Base-by-base conservation (phyloP, 2,888 invertebrate genomes). In the Cataglyphis cursor region DNA sequence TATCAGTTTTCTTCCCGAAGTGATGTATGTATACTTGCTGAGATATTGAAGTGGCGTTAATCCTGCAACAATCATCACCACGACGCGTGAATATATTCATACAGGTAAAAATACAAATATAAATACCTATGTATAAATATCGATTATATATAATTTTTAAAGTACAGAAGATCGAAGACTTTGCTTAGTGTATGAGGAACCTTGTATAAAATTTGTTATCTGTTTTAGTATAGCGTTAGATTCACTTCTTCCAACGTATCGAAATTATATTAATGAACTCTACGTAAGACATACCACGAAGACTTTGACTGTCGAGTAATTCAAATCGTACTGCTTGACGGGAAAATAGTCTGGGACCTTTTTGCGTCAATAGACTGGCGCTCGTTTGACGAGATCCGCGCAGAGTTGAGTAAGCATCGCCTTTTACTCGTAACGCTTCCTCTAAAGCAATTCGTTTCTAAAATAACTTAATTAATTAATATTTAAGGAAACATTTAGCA, bases 261-360 rank as follows among this genome's bases (percentile, higher is more conserved):
- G 12, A 38, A 4, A 15, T 10, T 48, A 62, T 21, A 62, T 72
- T 73, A 73, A 28, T 76, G 85, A 48, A 21, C 15, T 28, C 0
- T 38, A 35, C 9, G 9, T 21, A 18, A 12, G n/a, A 28, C 90
- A 89, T 93, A 96, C 96, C 95, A 83, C 95, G 94, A 35, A 97
- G 94, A 82, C 95, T 95, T 66, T 95, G 94, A 74, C 96, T 95
- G 91, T 97, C 97, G 85, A 98, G 97, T 74, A 98, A 95, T 87
- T 97, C 96, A 93, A 98, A 98, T 87, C 97, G 96, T 0, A 97
- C 97, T 86, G 96, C 97, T 57, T 96, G 96, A 59, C 98, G 96
- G 0, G 97, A 97, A 94, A 97, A 98, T n/a, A 97, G 96, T 65
- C 98, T 95, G 0, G 98, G 98, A 88, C 97, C 95, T 88, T 96